Conservation (phyloP, 2,113 vertebrate genomes). For the Larimichthys crocea region DNA sequence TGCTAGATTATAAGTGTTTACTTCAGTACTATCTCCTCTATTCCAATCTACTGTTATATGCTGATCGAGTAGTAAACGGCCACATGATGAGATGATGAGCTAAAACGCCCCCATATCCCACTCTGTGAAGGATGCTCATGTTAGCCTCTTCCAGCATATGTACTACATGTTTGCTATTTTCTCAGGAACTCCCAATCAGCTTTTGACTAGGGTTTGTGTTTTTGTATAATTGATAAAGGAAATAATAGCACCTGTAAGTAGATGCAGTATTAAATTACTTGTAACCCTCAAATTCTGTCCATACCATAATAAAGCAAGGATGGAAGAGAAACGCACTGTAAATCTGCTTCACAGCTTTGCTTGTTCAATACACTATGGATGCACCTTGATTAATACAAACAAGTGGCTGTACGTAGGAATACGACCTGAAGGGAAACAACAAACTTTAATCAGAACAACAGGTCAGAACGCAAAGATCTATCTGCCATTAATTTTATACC, state of each 20-base stretch:
- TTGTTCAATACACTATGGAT: background rate
- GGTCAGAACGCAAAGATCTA: background rate
- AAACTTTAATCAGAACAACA: background rate
- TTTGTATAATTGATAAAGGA: background rate
- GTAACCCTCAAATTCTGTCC: too few relatives aligned
- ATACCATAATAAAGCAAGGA: too few relatives aligned
- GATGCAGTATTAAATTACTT: background rate
- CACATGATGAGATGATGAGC: background rate
- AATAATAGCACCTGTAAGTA: background rate
- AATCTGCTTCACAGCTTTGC: background rate
- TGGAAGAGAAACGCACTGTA: background rate
- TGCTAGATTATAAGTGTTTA: background rate
- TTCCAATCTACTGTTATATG: background rate
- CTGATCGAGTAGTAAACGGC: background rate
- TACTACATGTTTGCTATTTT: background rate
- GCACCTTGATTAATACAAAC: background rate
- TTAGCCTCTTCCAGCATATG: too few relatives aligned
- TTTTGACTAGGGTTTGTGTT: background rate
- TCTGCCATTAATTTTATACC: background rate
- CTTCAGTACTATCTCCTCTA: background rate
- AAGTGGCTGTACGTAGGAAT: background rate
- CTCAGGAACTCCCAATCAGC: background rate
- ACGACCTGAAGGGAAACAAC: accelerated
- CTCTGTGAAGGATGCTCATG: background rate
- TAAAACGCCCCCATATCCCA: background rate